A percentile compares a stretch with the other conserved stretches of the same genome.
These are phyloP conservation scores for Cancer borealis DNA, from an alignment of 2,888 invertebrate genomes.

Conservation along the genomic window DNA sequence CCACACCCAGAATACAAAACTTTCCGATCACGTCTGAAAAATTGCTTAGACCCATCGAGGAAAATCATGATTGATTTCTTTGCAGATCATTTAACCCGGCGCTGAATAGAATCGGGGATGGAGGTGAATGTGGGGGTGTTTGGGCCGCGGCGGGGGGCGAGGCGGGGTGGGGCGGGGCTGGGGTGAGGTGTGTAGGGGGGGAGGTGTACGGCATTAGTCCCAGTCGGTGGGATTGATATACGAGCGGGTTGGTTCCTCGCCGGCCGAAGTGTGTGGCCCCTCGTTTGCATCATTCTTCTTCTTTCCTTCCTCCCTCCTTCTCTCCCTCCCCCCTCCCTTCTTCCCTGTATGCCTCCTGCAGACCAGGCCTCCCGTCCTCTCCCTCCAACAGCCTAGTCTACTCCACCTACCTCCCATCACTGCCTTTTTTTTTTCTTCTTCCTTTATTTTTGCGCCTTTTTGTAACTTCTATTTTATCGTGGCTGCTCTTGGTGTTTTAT, in stretches of 20 bases:
- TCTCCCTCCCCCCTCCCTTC: not conserved
- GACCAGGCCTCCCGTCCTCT: not conserved
- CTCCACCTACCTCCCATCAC: not conserved
- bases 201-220: not conserved
- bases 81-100: slow-evolving; percentile 62
- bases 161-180: not conserved
- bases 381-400: not conserved
- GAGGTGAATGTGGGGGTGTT: slow-evolving; percentile 47
- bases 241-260: slow-evolving; percentile 34
- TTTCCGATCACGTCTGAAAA: slow-evolving; percentile 67
- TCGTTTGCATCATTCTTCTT: slow-evolving; percentile 38
- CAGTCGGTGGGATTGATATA: slow-evolving; percentile 22
- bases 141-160: not conserved
- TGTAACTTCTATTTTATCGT: too few species aligned
- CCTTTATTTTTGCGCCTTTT: not conserved
- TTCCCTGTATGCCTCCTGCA: not conserved
- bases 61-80: slow-evolving; percentile 67
- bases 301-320: not conserved
- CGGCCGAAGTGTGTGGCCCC: slow-evolving; percentile 22
- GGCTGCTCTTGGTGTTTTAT: too few species aligned
- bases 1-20: slow-evolving; percentile 54
- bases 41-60: slow-evolving; percentile 59
- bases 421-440: not conserved
- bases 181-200: not conserved
- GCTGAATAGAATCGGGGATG: slow-evolving; percentile 59